Base-by-base conservation (phyloP, 2,888 invertebrate species). In the Troides helena region DNA sequence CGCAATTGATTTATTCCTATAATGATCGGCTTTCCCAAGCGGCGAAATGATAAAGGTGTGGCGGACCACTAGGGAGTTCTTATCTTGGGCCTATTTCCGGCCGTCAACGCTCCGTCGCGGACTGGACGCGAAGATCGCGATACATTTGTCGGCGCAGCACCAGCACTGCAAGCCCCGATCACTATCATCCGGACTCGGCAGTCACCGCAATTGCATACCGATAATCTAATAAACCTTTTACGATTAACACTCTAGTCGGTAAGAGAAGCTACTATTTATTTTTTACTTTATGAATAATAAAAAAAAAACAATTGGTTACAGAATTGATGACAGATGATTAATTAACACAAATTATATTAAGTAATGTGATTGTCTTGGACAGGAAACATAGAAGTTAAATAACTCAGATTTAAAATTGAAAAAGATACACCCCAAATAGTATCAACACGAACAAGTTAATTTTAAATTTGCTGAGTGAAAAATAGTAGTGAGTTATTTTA, bases 31-130 rank as follows among this genome's bases (percentile, higher is more conserved):
- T 89, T 91, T 90, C 85, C 84, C 89, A 87, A 85, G 85, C 87
- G 85, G 84, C 81, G 79, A 78, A 81, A 82, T 85, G 89, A 88
- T 89, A 89, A 90, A 87, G 84, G 85, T 82, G 83, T 83, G 82
- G 84, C 81, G 82, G 81, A 83, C 83, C 84, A 76, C 86, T 81
- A 86, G 88, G 89, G 89, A 89, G 90, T 88, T 87, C 88, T 90
- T 92, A 92, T 92, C 92, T 83, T 81, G 74, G 81, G 80, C 87
- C 87, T 90, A 91, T 90, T 92, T 92, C 92, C 92, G 91, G 91
- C 90, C 90, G 88, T 91, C 91, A 90, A 79, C 78, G 84, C 78
- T 78, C 80, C 81, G 85, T 87, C 86, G 84, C 84, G 78, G 77
- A 79, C 83, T 81, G 81, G 84, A 84, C 85, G 85, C 88, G 89